Conservation (phyloP, 2,888 invertebrate genomes). For the Cephalotes varians region DNA sequence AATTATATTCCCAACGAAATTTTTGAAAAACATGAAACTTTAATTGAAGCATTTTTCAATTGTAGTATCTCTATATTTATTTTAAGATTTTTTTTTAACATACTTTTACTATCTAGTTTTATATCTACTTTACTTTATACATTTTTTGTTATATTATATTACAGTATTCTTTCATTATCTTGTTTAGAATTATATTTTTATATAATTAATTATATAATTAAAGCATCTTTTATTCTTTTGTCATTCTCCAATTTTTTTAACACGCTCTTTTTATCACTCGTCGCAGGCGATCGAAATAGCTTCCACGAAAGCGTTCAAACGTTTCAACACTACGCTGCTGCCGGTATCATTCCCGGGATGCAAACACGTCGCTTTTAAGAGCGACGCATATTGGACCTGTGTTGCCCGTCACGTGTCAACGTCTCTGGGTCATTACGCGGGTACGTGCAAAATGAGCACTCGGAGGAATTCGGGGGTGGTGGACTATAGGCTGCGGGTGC, state of each 20-base stretch:
- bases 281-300: conserved; percentile 87
- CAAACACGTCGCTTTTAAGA: conserved; percentile 87
- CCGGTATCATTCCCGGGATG: conserved; percentile 90
- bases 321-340: conserved; percentile 87
- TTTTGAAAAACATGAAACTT: too few species aligned
- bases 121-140: too few species aligned
- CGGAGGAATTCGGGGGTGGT: conserved; percentile 86
- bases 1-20: too few species aligned
- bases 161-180: neutral
- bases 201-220: neutral
- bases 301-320: conserved; percentile 87
- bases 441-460: conserved; percentile 87
- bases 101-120: too few species aligned
- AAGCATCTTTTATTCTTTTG: neutral
- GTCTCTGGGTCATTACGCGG: conserved; percentile 88
- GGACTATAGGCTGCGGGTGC: conserved; percentile 85
- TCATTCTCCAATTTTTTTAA: neutral
- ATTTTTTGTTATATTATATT: neutral
- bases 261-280: neutral
- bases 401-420: conserved; percentile 90
- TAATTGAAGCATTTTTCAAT: neutral
- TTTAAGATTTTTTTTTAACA: neutral
- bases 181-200: neutral
- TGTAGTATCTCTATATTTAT: neutral
- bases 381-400: conserved; percentile 92